Evolutionary conservation across 2,797 vertebrate genomes (phyloP).

Genomic region (Sphenopsis melanotis): DNA sequence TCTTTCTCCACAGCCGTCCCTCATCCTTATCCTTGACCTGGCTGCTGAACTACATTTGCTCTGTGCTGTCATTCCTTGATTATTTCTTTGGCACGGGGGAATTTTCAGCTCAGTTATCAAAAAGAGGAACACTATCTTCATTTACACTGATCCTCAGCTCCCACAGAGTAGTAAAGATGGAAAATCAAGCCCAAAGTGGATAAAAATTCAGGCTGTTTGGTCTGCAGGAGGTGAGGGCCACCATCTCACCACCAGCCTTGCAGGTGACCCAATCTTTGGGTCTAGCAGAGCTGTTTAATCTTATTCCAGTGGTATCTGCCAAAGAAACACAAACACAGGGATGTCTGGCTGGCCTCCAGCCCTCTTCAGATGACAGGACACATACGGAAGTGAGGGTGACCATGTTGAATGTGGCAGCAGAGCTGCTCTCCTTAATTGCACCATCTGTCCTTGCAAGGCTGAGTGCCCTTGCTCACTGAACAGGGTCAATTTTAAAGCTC

Average conservation of each 20-base stretch:
- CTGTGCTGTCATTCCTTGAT: background rate
- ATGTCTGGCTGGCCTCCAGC: background rate
- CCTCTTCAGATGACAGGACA: background rate
- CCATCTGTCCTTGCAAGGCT: background rate
- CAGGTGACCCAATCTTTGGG: background rate
- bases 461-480: background rate
- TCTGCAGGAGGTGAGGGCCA: background rate
- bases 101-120: background rate
- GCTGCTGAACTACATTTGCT: background rate
- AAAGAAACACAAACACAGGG: background rate
- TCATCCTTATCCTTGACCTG: background rate
- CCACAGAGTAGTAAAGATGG: background rate
- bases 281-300: background rate
- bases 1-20: background rate
- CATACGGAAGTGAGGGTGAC: background rate
- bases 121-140: background rate
- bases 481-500: background rate
- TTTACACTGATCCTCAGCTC: no score
- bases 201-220: background rate
- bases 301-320: background rate
- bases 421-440: background rate
- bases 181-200: background rate
- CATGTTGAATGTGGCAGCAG: background rate
- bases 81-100: fast-evolving
- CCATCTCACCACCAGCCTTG: background rate